Conservation (phyloP, 2,797 vertebrate genomes). For the Hoplostethus atlanticus region DNA sequence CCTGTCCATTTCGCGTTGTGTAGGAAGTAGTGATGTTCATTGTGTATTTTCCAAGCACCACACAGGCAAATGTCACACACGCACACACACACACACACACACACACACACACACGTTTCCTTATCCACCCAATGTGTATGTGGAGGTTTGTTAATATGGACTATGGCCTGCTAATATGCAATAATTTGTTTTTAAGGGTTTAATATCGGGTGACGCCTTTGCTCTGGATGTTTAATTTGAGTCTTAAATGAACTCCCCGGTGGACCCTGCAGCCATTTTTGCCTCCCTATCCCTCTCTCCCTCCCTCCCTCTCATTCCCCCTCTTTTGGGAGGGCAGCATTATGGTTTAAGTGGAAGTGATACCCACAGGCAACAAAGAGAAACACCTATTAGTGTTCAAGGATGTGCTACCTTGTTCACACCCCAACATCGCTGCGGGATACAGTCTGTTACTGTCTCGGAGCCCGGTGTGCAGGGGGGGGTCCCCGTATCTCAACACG, state of each 20-base stretch:
- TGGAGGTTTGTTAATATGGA: conserved; percentile 86
- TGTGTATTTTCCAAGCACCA: neutral
- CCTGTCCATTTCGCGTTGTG: neutral
- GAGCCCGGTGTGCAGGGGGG: conserved; percentile 31
- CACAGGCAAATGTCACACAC: conserved; percentile 2
- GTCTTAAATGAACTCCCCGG: conserved; percentile 89
- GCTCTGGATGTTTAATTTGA: conserved; percentile 91
- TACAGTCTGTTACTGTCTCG: conserved; percentile 26
- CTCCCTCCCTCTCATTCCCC: neutral
- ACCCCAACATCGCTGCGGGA: conserved; percentile 48
- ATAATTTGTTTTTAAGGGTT: conserved; percentile 91
- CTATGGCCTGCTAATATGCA: neutral
- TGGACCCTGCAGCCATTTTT: conserved; percentile 60
- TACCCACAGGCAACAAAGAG: conserved; percentile 56
- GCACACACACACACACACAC: neutral
- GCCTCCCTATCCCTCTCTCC: conserved; percentile 7
- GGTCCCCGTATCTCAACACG: conserved; percentile 55
- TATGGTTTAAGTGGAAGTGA: conserved; percentile 37
- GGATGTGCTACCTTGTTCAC: conserved; percentile 55
- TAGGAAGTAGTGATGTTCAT: conserved; percentile 17
- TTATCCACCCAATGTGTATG: conserved; percentile 15
- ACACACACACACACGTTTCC: neutral
- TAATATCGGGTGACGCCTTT: conserved; percentile 87
- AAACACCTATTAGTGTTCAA: conserved; percentile 49
- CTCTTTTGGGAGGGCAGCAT: conserved; percentile 43